Evolutionary conservation across 1,140 invertebrate genomes (phyloP).

Genomic region (Mercenaria mercenaria): DNA sequence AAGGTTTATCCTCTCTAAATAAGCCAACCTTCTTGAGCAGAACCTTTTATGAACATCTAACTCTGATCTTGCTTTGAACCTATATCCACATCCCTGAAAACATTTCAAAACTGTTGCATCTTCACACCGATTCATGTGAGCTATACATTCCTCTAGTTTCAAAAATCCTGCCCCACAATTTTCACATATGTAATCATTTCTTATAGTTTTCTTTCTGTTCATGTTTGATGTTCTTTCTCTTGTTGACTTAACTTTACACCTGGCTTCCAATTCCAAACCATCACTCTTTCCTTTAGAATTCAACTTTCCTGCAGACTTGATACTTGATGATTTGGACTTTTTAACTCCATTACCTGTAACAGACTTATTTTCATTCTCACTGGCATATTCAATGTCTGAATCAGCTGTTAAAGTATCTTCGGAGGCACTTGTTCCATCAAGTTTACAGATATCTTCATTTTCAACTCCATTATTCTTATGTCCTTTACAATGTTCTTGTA

Average conservation of each 20-base stretch:
- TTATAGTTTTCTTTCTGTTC: neutral
- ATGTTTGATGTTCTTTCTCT: neutral
- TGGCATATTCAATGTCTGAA: neutral
- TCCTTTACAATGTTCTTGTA: slow-evolving; percentile 16
- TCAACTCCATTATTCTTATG: neutral
- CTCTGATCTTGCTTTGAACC: slow-evolving; percentile 1
- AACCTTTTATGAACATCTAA: slow-evolving; percentile 41
- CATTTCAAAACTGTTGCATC: neutral
- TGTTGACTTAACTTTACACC: neutral
- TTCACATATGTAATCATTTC: slow-evolving; percentile 30
- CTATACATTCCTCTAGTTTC: neutral
- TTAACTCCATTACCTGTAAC: neutral
- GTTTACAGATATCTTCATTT: slow-evolving; percentile 4
- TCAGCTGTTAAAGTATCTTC: neutral
- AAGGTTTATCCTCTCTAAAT: neutral
- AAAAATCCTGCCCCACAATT: slow-evolving; percentile 1
- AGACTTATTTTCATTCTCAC: neutral
- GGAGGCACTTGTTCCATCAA: slow-evolving; percentile 16
- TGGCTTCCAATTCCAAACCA: neutral
- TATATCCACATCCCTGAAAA: slow-evolving; percentile 39
- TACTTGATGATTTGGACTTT: neutral
- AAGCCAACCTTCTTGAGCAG: slow-evolving; percentile 16
- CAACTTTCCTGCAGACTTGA: neutral
- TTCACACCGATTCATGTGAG: neutral
- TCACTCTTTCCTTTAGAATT: neutral